Conservation (phyloP, 1,140 invertebrate genomes). For the Micrasema longulum region DNA sequence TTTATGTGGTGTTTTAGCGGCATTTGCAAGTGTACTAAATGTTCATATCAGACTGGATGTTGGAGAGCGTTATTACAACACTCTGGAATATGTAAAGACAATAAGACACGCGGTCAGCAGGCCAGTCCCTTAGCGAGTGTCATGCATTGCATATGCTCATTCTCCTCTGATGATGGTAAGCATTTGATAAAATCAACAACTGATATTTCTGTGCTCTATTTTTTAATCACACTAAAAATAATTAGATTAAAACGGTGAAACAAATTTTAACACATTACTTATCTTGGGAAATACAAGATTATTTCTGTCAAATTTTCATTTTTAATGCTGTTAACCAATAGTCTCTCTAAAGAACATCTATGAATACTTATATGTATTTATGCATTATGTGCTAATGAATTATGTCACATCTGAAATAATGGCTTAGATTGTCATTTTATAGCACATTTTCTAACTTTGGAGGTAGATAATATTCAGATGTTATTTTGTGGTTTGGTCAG, state of each 20-base stretch:
- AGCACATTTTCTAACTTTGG: no score
- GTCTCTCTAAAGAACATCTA: background rate
- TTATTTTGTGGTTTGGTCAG: no score
- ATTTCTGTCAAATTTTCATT: background rate
- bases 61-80: conserved; percentile 80
- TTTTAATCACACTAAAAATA: no score
- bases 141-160: conserved; percentile 82
- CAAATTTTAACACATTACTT: no score
- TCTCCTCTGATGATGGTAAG: conserved; percentile 74
- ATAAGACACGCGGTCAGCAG: conserved; percentile 69
- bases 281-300: background rate
- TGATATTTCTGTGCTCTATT: background rate
- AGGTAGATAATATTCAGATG: no score
- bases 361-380: no score
- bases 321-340: background rate
- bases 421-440: no score
- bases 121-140: conserved; percentile 69
- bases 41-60: conserved; percentile 82
- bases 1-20: no score
- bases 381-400: no score
- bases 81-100: conserved; percentile 71
- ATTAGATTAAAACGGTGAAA: no score
- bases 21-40: conserved; percentile 77
- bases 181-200: background rate
- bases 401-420: no score